Conservation (phyloP, 1,140 invertebrate genomes). For the Dolichoris vasculosae region DNA sequence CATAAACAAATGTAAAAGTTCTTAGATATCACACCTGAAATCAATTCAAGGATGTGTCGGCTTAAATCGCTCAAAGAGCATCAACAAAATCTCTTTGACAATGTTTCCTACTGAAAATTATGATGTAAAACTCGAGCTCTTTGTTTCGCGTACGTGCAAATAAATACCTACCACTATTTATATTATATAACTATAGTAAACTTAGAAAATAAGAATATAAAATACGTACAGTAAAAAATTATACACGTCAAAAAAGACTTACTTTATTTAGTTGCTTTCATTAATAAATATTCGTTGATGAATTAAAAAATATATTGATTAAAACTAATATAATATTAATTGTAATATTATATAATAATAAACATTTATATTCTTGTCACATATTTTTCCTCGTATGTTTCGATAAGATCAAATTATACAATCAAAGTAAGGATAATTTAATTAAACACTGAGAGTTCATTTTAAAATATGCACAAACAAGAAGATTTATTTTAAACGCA, state of each 20-base stretch:
- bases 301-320: too few species aligned
- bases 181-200: not conserved
- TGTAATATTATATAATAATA: too few species aligned
- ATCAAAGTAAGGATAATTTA: too few species aligned
- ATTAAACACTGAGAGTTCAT: too few species aligned
- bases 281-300: not conserved
- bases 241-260: not conserved
- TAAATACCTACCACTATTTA: too few species aligned
- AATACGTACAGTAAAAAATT: not conserved
- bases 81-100: not conserved
- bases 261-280: not conserved
- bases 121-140: not conserved
- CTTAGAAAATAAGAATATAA: not conserved
- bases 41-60: not conserved
- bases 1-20: not conserved
- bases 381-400: too few species aligned
- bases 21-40: not conserved
- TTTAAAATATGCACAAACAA: too few species aligned
- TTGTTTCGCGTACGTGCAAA: not conserved
- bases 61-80: not conserved
- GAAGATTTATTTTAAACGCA: too few species aligned
- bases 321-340: too few species aligned
- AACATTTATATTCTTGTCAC: too few species aligned
- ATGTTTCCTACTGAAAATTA: not conserved
- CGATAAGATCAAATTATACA: too few species aligned